Conservation (phyloP, 2,888 invertebrate genomes). For the Galerucella calmariensis region DNA sequence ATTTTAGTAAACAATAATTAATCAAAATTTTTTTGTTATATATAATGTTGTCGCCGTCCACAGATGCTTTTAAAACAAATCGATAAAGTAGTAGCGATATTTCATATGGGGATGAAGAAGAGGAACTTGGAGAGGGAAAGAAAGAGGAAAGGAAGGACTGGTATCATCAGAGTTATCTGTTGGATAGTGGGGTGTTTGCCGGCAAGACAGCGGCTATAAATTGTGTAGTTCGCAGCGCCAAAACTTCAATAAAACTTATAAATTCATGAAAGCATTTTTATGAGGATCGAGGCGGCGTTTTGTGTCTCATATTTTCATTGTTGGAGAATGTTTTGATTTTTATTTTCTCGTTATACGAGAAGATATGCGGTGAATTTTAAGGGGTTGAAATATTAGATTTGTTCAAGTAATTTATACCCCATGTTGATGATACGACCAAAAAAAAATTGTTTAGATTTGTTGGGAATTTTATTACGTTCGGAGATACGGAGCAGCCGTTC, state of each 20-base stretch:
- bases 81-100: constrained; percentile 31
- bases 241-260: constrained; percentile 43
- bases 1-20: no score
- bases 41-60: not conserved
- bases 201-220: constrained; percentile 34
- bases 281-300: constrained; percentile 33
- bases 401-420: constrained; percentile 31
- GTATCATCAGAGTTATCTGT: constrained; percentile 22
- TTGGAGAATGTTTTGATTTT: constrained; percentile 40
- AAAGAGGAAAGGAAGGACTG: constrained; percentile 19
- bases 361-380: constrained; percentile 38
- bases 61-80: constrained; percentile 30
- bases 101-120: constrained; percentile 20
- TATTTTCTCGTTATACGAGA: constrained; percentile 35
- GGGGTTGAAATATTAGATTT: constrained; percentile 34
- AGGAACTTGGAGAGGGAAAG: constrained; percentile 6
- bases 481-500: not conserved
- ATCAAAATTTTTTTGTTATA: no score
- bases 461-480: constrained; percentile 25
- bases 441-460: constrained; percentile 4
- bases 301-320: constrained; percentile 38
- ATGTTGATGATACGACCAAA: constrained; percentile 31
- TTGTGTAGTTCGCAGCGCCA: constrained; percentile 33
- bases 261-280: constrained; percentile 44
- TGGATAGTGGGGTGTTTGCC: constrained; percentile 24